Evolutionary conservation across 2,888 invertebrate species (phyloP).

Genomic region (Hermaeophaga mercurialis): DNA sequence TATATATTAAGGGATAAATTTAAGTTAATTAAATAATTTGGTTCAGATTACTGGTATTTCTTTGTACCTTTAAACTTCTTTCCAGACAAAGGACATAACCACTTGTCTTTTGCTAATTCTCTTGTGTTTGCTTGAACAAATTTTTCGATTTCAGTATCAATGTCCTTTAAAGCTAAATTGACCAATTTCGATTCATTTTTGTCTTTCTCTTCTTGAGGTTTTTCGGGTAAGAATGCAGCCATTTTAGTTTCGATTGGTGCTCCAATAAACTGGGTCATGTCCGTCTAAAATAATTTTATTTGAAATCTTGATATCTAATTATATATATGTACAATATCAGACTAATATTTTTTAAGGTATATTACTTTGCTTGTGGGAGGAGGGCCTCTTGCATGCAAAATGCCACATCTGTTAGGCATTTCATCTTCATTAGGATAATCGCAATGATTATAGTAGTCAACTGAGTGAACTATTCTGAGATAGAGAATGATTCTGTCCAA

Average conservation of each 20-base stretch:
- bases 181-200: constrained; percentile 58
- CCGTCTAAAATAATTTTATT: constrained; percentile 60
- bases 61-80: constrained; percentile 88
- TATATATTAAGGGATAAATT: no score
- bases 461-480: constrained; percentile 94
- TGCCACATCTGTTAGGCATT: constrained; percentile 99
- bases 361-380: constrained; percentile 75
- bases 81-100: constrained; percentile 97
- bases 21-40: constrained; percentile 1
- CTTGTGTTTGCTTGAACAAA: constrained; percentile 96
- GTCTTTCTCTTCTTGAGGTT: constrained; percentile 72
- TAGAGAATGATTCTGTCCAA: constrained; percentile 86
- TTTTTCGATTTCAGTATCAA: constrained; percentile 83
- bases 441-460: constrained; percentile 98
- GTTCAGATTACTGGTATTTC: neutral
- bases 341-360: neutral
- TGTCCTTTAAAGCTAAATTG: constrained; percentile 57
- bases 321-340: neutral
- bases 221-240: constrained; percentile 83
- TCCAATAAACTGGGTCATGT: constrained; percentile 74
- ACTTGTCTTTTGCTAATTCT: constrained; percentile 96
- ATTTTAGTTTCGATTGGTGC: constrained; percentile 89
- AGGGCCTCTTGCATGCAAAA: constrained; percentile 94
- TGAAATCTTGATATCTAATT: no score
- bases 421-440: constrained; percentile 99